A percentile compares a stretch with the other conserved stretches of the same genome.
These are phyloP conservation scores for Procambarus virginalis DNA, from an alignment of 1,140 invertebrate genomes.

Conservation along the genomic window DNA sequence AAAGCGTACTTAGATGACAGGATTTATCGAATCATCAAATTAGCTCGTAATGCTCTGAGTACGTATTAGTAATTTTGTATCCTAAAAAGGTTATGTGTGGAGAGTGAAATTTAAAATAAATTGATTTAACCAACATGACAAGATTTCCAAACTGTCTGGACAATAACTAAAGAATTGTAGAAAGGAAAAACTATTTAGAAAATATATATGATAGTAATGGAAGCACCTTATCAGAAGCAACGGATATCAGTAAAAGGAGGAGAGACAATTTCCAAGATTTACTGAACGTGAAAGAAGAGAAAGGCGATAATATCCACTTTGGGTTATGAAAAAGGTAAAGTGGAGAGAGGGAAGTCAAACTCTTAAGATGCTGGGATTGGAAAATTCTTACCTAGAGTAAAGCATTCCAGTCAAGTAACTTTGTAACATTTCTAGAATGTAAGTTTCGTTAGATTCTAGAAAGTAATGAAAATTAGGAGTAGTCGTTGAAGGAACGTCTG, in stretches of 20 bases:
- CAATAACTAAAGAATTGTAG: not conserved
- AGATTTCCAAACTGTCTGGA: not conserved
- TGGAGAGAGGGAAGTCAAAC: slow-evolving; percentile 2
- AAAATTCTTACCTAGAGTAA: not conserved
- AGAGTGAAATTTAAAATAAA: too few relatives aligned
- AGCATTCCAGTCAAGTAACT: too few relatives aligned
- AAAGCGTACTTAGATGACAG: too few relatives aligned
- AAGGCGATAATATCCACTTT: slow-evolving; percentile 3
- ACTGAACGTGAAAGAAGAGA: slow-evolving; percentile 4
- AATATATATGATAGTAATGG: not conserved
- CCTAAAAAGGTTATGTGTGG: too few relatives aligned
- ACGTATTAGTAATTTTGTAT: too few relatives aligned
- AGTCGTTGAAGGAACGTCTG: too few relatives aligned
- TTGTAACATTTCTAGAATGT: too few relatives aligned
- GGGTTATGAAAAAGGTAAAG: not conserved
- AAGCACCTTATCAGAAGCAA: slow-evolving; percentile 9
- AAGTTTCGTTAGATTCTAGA: too few relatives aligned
- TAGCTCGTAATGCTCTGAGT: too few relatives aligned
- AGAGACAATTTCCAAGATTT: slow-evolving; percentile 15
- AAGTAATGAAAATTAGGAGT: too few relatives aligned
- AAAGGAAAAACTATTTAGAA: not conserved
- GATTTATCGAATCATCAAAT: too few relatives aligned
- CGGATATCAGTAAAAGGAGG: slow-evolving; percentile 3
- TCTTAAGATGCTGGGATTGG: not conserved
- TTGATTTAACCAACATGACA: too few relatives aligned